phyloP scores from a whole-genome alignment of 2,113 vertebrate genomes.

The Phrynosoma platyrhinos region DNA sequence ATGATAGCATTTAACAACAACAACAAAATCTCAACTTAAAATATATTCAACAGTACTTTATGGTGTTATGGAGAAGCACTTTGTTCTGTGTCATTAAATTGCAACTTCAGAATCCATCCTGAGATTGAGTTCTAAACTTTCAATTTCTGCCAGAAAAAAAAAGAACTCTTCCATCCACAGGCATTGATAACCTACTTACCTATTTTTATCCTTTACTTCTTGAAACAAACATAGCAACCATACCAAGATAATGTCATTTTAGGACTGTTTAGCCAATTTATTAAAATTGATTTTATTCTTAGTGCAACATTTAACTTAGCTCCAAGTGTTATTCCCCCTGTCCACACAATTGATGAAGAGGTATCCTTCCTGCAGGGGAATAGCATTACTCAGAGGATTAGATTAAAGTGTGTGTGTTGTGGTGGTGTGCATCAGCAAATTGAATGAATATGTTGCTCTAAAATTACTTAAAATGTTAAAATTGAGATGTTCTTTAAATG shows the following conservation, averaged over 20 bases:
- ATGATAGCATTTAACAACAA: too few relatives aligned
- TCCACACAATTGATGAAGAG: not conserved
- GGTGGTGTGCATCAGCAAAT: too few relatives aligned
- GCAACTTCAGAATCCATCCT: not conserved
- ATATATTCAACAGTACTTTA: not conserved
- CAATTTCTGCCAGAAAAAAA: not conserved
- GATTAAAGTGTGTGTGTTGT: not conserved
- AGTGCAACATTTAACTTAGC: not conserved
- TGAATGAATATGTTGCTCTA: not conserved
- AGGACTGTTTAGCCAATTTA: not conserved
- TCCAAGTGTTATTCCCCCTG: not conserved
- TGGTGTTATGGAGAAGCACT: not conserved
- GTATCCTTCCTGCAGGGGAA: not conserved
- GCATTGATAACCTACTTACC: not conserved
- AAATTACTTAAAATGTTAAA: not conserved
- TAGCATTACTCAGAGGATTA: not conserved
- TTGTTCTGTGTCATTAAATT: not conserved
- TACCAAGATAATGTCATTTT: not conserved
- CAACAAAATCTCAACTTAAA: not conserved
- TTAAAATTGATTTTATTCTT: conserved; percentile 2
- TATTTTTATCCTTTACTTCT: not conserved
- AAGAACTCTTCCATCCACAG: not conserved
- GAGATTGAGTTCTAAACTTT: not conserved
- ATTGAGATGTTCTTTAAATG: not conserved
- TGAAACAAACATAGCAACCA: not conserved